phyloP scores from a whole-genome alignment of 2,888 invertebrate genomes.

The Drosophila macrospina region DNA sequence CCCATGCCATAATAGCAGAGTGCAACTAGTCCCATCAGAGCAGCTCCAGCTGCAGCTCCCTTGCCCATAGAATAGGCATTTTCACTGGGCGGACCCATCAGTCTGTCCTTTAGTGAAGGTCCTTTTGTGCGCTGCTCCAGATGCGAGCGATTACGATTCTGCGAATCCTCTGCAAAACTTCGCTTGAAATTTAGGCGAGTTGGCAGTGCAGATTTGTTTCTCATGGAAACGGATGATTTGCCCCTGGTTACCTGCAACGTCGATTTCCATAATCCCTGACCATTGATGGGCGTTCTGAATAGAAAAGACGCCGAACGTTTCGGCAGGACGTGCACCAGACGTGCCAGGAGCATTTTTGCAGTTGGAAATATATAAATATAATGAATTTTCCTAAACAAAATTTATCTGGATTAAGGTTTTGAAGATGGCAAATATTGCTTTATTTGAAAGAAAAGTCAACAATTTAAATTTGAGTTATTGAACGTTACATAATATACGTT shows the following conservation, averaged over 20 bases:
- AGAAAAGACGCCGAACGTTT: conserved; percentile 37
- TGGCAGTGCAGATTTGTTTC: conserved; percentile 17
- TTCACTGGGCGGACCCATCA: conserved; percentile 91
- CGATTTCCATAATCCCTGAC: conserved; percentile 43
- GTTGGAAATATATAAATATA: neutral
- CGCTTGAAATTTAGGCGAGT: conserved; percentile 21
- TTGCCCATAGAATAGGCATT: conserved; percentile 94
- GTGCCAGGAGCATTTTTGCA: conserved; percentile 60
- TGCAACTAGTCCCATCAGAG: conserved; percentile 94
- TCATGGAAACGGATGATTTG: neutral
- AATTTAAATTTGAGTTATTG: neutral
- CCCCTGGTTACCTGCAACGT: conserved; percentile 6
- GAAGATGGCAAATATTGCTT: neutral
- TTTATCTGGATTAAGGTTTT: conserved; percentile 2
- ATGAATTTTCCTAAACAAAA: neutral
- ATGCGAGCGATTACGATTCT: conserved; percentile 51
- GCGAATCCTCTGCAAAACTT: conserved; percentile 37
- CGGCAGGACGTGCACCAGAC: conserved; percentile 43
- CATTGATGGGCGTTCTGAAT: conserved; percentile 1
- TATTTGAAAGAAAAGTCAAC: conserved; percentile 3
- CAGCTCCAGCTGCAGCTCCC: conserved; percentile 95
- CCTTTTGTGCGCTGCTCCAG: conserved; percentile 86
- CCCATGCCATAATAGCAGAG: conserved; percentile 98
- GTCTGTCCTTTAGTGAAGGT: conserved; percentile 87
- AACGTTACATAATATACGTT: too few species aligned